Conservation (phyloP, 2,797 vertebrate genomes). For the Arctocebus calabarensis region DNA sequence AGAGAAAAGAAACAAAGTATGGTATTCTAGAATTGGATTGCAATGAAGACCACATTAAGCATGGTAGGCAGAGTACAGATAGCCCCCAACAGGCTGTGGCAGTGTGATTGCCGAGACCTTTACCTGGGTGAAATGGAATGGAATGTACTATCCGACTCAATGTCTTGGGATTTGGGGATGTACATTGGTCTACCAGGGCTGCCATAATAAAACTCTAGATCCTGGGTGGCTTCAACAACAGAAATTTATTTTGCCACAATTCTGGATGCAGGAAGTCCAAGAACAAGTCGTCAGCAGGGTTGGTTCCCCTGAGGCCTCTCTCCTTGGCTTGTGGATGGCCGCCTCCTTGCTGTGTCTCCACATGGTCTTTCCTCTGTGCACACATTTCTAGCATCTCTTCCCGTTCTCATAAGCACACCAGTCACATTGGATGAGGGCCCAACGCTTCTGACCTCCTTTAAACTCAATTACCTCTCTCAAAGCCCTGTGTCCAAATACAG, state of each 20-base stretch:
- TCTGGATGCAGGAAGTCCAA: background rate
- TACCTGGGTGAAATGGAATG: background rate
- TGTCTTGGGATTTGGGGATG: background rate
- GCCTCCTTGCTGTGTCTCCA: background rate
- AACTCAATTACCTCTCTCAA: background rate
- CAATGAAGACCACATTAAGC: background rate
- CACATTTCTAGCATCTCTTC: background rate
- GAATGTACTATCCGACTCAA: background rate
- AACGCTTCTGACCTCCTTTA: background rate
- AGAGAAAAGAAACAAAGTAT: background rate
- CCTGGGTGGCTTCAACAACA: background rate
- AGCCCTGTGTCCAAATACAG: background rate
- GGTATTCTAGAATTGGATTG: background rate
- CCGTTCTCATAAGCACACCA: background rate
- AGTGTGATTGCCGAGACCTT: background rate
- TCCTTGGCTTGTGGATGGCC: background rate
- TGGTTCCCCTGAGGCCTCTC: background rate
- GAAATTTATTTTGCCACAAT: background rate
- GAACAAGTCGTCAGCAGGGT: background rate
- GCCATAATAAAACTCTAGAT: background rate
- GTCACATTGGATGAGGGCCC: background rate
- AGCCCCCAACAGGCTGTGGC: background rate
- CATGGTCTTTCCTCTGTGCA: background rate
- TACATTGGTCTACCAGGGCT: background rate
- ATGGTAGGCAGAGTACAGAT: background rate